Evolutionary conservation across 2,797 vertebrate genomes (phyloP).

Genomic region (Semotilus atromaculatus): DNA sequence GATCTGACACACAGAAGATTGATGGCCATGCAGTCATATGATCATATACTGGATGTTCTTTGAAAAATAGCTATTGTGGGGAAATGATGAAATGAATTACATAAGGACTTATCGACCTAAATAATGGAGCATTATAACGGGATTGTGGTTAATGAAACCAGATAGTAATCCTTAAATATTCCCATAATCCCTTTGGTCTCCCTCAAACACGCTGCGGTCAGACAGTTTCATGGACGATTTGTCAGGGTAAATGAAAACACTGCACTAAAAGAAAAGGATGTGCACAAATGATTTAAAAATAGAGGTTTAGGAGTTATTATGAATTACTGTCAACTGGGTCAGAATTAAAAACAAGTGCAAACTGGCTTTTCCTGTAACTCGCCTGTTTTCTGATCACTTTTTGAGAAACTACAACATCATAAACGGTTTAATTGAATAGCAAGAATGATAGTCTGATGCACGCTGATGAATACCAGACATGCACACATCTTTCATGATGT

Average conservation of each 20-base stretch:
- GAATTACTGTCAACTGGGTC: neutral
- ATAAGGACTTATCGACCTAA: neutral
- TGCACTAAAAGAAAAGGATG: conserved; percentile 16
- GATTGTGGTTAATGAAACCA: conserved; percentile 1
- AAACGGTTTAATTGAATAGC: neutral
- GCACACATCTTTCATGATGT: neutral
- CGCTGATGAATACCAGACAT: neutral
- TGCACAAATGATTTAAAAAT: conserved; percentile 6
- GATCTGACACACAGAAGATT: neutral
- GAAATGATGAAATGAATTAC: neutral
- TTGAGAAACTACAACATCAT: neutral
- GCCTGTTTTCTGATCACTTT: neutral
- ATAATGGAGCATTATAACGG: neutral
- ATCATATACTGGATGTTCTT: neutral
- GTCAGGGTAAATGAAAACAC: neutral
- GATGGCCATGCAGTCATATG: neutral
- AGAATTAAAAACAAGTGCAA: neutral
- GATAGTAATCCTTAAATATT: conserved; percentile 1
- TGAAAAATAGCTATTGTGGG: neutral
- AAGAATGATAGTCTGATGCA: neutral
- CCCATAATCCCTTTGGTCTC: neutral
- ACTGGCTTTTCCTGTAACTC: neutral
- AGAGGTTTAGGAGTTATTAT: neutral
- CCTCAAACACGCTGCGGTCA: conserved; percentile 7
- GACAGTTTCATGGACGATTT: neutral